Base-by-base conservation (phyloP, 2,888 invertebrate genomes). In the Drosophila niveifrons region DNA sequence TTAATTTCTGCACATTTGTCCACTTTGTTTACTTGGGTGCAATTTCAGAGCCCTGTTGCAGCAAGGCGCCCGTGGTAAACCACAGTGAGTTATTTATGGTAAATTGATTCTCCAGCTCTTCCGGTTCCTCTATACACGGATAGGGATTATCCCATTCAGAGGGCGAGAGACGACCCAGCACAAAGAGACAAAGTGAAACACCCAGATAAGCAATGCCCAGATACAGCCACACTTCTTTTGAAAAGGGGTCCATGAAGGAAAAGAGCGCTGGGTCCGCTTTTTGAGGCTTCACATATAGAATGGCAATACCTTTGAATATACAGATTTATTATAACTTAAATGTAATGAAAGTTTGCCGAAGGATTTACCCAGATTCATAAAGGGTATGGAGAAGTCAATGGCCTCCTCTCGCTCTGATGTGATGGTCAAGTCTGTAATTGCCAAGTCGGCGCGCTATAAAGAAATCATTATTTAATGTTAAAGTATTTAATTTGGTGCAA, bases 381-480 rank as follows among this genome's bases (percentile, higher is more conserved):
- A 99, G 0, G 98, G 98, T 93, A 97, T 97, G 0, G 98, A 98
- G 90, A 99, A 99, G 92, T 98, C 98, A 0, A 98, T 97, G 10
- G 95, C 97, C 87, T 94, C 94, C 90, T 98, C 97, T 41, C 99
- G 94, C 70, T 96, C 95, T 34, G 98, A 95, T 2, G 98, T 98
- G 71, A 97, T 96, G 0, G 96, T 96, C 75, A 99, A 93, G 90
- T 98, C 98, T 0, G 98, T 97, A 31, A 99, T 97, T 0, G 97
- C 98, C 86, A 99, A 94, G 92, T 98, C 96, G 3, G 96, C 97
- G 90, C 95, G 94, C 93, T 78, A 36, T 9, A 10, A 13, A n/a
- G 18, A 59, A 23, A 3, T 9, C 0, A 11, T 0, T 6, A 23
- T 4, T 23, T 1, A 4, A 1, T 2, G 4, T 36, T n/a, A 2